These are phyloP conservation scores for Phaenicophaeus curvirostris DNA, from an alignment of 2,797 vertebrate species.

Conservation along the genomic window DNA sequence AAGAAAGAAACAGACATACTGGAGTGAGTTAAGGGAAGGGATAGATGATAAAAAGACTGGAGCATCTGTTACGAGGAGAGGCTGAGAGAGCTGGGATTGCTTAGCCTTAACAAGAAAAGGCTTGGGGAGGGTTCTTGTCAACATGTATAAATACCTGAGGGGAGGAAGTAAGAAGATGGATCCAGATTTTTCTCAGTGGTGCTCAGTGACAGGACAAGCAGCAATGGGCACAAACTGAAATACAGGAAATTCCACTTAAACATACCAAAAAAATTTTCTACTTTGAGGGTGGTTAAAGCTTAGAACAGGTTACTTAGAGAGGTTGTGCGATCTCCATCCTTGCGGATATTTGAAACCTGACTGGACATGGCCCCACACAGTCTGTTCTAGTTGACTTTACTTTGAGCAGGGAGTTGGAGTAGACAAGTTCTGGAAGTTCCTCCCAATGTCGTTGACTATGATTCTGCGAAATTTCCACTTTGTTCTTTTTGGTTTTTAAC, in stretches of 20 bases:
- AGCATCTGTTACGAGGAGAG: not conserved
- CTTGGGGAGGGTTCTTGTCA: not conserved
- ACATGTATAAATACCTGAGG: not conserved
- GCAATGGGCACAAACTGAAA: not conserved
- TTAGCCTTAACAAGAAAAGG: not conserved
- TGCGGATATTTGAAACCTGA: not conserved
- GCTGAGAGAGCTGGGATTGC: not conserved
- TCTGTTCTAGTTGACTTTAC: not conserved
- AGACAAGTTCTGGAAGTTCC: not conserved
- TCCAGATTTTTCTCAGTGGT: not conserved
- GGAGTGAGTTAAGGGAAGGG: not conserved
- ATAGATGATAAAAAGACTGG: not conserved
- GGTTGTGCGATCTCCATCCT: not conserved
- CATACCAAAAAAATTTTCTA: not conserved
- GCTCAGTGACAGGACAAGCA: not conserved
- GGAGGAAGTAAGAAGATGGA: not conserved
- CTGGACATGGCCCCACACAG: not conserved
- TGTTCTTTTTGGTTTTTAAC: not conserved
- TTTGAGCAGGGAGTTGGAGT: not conserved
- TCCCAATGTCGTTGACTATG: not conserved
- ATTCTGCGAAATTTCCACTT: not conserved
- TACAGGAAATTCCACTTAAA: not conserved
- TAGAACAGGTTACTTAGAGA: not conserved
- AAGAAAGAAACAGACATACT: not conserved
- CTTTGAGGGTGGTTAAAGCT: not conserved